Evolutionary conservation across 2,113 vertebrate genomes (phyloP).

Genomic region (Psittacus erithacus): DNA sequence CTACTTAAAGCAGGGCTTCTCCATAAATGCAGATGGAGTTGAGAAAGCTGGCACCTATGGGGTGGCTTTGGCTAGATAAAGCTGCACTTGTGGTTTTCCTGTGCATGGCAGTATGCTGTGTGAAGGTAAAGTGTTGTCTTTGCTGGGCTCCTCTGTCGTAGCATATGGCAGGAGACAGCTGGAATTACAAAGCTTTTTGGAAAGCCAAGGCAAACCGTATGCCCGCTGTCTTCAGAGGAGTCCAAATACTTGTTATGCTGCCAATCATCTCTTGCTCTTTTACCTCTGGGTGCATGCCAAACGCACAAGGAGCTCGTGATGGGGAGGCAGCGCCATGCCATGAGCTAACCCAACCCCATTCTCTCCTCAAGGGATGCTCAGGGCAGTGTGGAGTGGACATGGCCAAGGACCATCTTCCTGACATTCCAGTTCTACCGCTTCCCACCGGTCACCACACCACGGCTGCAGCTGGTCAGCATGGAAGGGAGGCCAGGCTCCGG

Average conservation of each 20-base stretch:
- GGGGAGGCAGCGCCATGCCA: fast-evolving
- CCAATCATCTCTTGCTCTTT: neutral
- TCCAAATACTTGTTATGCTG: conserved; percentile 19
- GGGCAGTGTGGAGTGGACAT: conserved; percentile 22
- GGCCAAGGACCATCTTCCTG: conserved; percentile 85
- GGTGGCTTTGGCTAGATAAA: neutral
- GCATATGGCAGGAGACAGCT: conserved; percentile 56
- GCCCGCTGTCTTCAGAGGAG: conserved; percentile 11
- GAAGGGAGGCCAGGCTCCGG: neutral
- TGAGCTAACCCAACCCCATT: neutral
- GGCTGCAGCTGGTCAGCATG: conserved; percentile 78
- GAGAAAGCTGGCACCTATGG: neutral
- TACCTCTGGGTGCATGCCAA: neutral
- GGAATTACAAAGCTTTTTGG: conserved; percentile 42
- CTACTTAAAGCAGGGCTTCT: neutral
- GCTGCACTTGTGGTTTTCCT: neutral
- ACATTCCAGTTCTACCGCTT: conserved; percentile 98
- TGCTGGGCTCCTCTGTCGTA: neutral
- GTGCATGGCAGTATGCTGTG: neutral
- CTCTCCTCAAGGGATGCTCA: conserved; percentile 71
- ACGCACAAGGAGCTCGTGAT: fast-evolving
- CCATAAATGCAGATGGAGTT: neutral
- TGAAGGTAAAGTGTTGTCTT: neutral
- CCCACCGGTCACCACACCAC: conserved; percentile 80
- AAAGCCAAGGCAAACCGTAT: conserved; percentile 38